Evolutionary conservation across 2,797 vertebrate species (phyloP), one percentile per base, ranked within the genome.

Genomic region (Characodon lateralis): DNA sequence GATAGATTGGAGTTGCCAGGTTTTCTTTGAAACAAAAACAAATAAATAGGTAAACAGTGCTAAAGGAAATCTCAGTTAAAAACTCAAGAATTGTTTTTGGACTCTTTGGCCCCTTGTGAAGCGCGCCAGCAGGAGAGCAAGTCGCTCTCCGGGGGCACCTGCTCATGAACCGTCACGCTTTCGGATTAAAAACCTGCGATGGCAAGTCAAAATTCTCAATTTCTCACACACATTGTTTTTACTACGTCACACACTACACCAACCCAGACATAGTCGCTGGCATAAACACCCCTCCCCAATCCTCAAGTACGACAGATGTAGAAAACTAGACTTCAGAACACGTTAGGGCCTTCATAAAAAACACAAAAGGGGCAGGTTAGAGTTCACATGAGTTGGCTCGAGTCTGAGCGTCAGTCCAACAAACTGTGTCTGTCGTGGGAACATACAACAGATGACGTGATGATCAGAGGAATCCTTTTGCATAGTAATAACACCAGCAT

Each of bases 401-500:
- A 39, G 87, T 89, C 87, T 84, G 80, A 89, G 85, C 66, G 86
- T 86, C 86, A 78, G 85, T 80, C 87, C 92, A 88, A 92, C 88
- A 82, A 95, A 93, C 88, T 89, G 94, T 90, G 93, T 94, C 90
- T 92, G 89, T 91, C 90, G 91, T 83, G 77, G 69, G 87, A 86
- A 66, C 43, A 59, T 31, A 46, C 28, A 66, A 58, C 35, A 80
- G 74, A 65, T 72, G 85, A 90, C 84, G 87, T 85, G 41, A 88
- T 88, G 90, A 90, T 90, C 86, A 83, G 81, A 91, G 87, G 80
- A 90, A 91, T 91, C 96, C 95, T 95, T 95, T 97, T 97, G 97
- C 97, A 97, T 97, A 97, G 97, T 96, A 96, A 94, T 92, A 96
- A 96, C 94, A 96, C 95, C 94, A 90, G 95, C 89, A 94, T 95